Base-by-base conservation (phyloP, 2,888 invertebrate genomes). In the Drosophila atripex region DNA sequence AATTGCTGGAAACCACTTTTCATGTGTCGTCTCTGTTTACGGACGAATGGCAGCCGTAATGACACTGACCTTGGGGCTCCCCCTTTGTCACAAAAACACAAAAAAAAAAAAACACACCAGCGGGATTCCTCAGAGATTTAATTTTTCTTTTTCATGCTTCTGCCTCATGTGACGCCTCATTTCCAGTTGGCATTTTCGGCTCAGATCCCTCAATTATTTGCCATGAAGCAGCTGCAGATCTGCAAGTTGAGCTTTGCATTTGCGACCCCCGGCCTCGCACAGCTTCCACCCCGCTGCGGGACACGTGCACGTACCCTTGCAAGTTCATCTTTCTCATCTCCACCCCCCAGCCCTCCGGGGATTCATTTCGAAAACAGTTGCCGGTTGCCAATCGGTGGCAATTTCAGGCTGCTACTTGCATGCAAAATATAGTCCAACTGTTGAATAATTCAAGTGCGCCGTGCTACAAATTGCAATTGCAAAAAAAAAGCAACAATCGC, bases 1-100 rank as follows among this genome's bases (percentile, higher is more conserved):
- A 83, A 86, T 82, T 79, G 88, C 75, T 79, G 64, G 56, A 60
- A 84, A 86, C 80, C 75, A 53, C 88, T 86, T 82, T 86, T 80
- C 80, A 76, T 74, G 64, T 84, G 87, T 86, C 80, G 69, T 50
- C 63, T 30, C 52, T 18, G 38, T 46, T 52, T 46, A 41, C 64
- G 41, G 45, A 30, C 23, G 46, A 68, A 23, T 32, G 30, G 45
- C 55, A 41, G 7, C 23, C 51, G 50, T 60, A 73, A 54, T 72
- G 73, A 52, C 71, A 64, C 71, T 71, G 71, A 71, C 71, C 71
- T 73, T 71, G 71, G 68, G 49, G 39, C 45, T 46, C 58, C 43
- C 39, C 38, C 47, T 70, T 47, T 18, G 30, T 21, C 9, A 2
- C 7, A 12, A 5, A 12, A 35, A 35, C 4, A 35, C 1, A n/a